Conservation (phyloP, 1,140 invertebrate species). For the Trachelipus rathkii region DNA sequence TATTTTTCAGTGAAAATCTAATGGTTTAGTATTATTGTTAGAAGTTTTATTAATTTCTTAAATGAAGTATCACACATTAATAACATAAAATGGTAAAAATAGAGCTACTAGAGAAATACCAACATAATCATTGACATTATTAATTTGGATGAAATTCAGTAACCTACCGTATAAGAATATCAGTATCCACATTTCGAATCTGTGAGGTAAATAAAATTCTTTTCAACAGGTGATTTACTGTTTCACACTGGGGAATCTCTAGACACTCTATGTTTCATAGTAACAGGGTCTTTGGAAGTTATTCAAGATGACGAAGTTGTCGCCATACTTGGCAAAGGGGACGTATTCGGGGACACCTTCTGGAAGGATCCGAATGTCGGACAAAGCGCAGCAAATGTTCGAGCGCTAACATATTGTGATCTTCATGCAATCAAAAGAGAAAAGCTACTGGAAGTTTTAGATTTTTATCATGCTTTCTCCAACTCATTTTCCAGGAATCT, state of each 20-base stretch:
- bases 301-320: slow-evolving; percentile 99
- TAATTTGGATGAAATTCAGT: too few relatives aligned
- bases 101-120: too few relatives aligned
- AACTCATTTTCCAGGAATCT: slow-evolving; percentile 98
- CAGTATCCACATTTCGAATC: too few relatives aligned
- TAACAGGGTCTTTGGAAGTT: slow-evolving; percentile 89
- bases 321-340: slow-evolving; percentile 97
- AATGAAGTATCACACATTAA: too few relatives aligned
- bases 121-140: too few relatives aligned
- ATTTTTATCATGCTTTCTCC: slow-evolving; percentile 99
- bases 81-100: too few relatives aligned
- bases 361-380: slow-evolving; percentile 96
- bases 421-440: slow-evolving; percentile 94
- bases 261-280: slow-evolving; percentile 97
- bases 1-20: too few relatives aligned
- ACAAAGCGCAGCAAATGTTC: slow-evolving; percentile 96
- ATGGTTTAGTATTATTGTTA: too few relatives aligned
- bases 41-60: too few relatives aligned
- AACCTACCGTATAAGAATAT: too few relatives aligned
- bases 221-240: slow-evolving; percentile 64
- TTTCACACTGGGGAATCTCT: slow-evolving; percentile 98
- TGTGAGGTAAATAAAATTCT: too few relatives aligned
- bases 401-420: slow-evolving; percentile 98
- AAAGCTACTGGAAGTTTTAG: slow-evolving; percentile 81
- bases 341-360: slow-evolving; percentile 98